phyloP scores from a whole-genome alignment of 2,113 vertebrate species.

The Azemiops feae region DNA sequence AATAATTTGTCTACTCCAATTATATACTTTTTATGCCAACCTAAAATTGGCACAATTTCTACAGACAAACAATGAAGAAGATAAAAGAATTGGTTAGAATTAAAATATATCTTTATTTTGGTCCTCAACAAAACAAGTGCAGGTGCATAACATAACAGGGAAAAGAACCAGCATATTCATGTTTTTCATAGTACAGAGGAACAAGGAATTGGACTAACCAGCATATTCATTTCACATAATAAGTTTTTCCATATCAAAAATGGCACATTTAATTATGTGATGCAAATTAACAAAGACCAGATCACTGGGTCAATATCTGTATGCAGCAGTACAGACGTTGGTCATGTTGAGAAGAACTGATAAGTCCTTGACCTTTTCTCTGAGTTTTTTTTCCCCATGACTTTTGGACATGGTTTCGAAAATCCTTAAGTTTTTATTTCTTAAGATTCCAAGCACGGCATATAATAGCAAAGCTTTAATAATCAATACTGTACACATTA shows the following conservation, averaged over 20 bases:
- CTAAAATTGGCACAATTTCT: neutral
- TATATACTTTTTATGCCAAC: neutral
- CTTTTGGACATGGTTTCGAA: slow-evolving; percentile 35
- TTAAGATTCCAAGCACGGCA: slow-evolving; percentile 2
- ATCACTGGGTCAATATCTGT: neutral
- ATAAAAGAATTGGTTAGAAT: neutral
- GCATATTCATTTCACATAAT: neutral
- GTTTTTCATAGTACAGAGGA: neutral
- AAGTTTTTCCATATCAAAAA: neutral
- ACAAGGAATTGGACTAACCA: neutral
- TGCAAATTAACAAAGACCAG: neutral
- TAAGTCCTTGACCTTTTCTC: neutral
- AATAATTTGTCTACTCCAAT: neutral
- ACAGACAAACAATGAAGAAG: neutral
- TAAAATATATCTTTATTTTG: neutral
- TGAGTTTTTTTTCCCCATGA: neutral
- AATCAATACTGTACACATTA: slow-evolving; percentile 48
- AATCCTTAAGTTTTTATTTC: slow-evolving; percentile 35
- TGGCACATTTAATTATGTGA: neutral
- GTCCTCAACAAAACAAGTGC: neutral
- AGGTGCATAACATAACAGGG: neutral
- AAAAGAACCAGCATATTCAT: neutral
- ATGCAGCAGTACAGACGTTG: neutral
- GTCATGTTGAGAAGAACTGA: neutral
- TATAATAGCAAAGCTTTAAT: slow-evolving; percentile 34